These are phyloP conservation scores for Drosophila hamatofila DNA, from an alignment of 2,888 invertebrate species.

Conservation along the genomic window DNA sequence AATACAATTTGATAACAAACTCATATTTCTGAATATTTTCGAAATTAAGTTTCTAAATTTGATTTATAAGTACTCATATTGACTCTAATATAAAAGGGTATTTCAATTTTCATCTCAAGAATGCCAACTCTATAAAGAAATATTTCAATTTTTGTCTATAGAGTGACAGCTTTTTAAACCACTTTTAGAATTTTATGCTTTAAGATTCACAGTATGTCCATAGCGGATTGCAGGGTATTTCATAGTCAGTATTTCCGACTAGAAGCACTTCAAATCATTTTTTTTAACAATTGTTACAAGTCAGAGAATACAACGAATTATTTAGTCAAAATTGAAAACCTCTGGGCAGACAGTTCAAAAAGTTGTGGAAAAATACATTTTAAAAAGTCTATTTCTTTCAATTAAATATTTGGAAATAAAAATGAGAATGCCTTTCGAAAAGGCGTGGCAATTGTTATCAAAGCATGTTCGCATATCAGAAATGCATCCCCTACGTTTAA, in stretches of 20 bases:
- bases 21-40: too few species aligned
- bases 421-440: constrained; percentile 29
- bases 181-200: too few species aligned
- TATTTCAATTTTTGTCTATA: too few species aligned
- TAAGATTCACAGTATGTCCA: too few species aligned
- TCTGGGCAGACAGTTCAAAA: constrained; percentile 38
- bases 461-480: constrained; percentile 73
- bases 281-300: constrained; percentile 11
- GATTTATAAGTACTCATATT: too few species aligned
- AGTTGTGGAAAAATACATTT: constrained; percentile 35
- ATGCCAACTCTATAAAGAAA: too few species aligned
- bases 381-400: constrained; percentile 3
- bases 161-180: too few species aligned
- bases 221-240: not conserved
- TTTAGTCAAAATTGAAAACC: constrained; percentile 5
- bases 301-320: constrained; percentile 55
- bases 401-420: constrained; percentile 19
- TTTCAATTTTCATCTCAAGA: too few species aligned
- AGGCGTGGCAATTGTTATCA: constrained; percentile 70
- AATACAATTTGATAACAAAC: too few species aligned
- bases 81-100: too few species aligned
- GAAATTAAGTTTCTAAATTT: too few species aligned
- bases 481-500: constrained; percentile 42
- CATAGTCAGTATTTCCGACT: not conserved
- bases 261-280: not conserved